phyloP scores from a whole-genome alignment of 2,797 vertebrate genomes.

The Bucorvus abyssinicus region DNA sequence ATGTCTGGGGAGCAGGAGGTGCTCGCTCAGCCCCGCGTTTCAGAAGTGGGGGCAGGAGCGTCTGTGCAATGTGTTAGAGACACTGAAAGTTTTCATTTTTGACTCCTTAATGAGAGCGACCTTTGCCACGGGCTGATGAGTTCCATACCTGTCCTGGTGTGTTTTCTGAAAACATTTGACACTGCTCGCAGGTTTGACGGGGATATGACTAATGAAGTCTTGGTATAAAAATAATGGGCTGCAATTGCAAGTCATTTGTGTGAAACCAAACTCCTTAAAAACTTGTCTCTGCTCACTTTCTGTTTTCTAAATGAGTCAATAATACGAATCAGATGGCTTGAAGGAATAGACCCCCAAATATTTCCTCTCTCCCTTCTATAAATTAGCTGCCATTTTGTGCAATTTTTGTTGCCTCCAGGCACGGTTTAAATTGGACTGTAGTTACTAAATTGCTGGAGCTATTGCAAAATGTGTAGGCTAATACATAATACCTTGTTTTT shows the following conservation, averaged over 20 bases:
- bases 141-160: conserved; percentile 97
- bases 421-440: conserved; percentile 81
- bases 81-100: conserved; percentile 97
- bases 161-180: conserved; percentile 85
- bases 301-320: conserved; percentile 84
- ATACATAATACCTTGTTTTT: conserved; percentile 83
- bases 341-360: conserved; percentile 79
- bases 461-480: conserved; percentile 81
- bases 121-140: conserved; percentile 95
- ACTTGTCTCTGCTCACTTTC: conserved; percentile 84
- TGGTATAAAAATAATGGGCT: conserved; percentile 95
- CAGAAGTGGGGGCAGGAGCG: conserved; percentile 75
- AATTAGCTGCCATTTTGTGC: conserved; percentile 83
- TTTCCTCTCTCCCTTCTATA: conserved; percentile 77
- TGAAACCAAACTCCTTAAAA: conserved; percentile 85
- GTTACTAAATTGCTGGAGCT: conserved; percentile 80
- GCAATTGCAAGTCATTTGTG: conserved; percentile 84
- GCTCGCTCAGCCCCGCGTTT: conserved; percentile 67
- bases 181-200: conserved; percentile 91
- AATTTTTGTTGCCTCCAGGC: conserved; percentile 83
- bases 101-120: conserved; percentile 98
- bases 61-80: conserved; percentile 89
- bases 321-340: conserved; percentile 83
- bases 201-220: conserved; percentile 98
- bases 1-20: conserved; percentile 81